Evolutionary conservation across 2,888 invertebrate genomes (phyloP).

Genomic region (Orthosia gracilis): DNA sequence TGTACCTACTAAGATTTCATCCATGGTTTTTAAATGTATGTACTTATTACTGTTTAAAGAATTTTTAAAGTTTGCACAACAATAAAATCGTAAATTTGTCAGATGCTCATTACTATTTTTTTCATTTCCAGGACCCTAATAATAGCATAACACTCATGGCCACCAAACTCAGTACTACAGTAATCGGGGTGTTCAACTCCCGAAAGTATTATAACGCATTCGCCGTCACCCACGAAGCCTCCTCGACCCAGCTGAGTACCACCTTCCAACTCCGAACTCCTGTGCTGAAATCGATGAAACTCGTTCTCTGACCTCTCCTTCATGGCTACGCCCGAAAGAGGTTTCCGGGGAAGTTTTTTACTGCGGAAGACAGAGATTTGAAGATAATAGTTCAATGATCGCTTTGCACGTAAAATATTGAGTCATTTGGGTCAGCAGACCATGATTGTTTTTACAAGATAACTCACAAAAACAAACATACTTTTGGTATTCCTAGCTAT

Average conservation of each 20-base stretch:
- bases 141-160: constrained; percentile 94
- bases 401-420: constrained; percentile 64
- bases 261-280: constrained; percentile 91
- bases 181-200: constrained; percentile 94
- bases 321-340: constrained; percentile 80
- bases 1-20: constrained; percentile 89
- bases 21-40: too few relatives aligned
- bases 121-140: constrained; percentile 90
- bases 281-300: constrained; percentile 91
- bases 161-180: constrained; percentile 94
- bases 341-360: constrained; percentile 85
- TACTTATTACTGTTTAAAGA: too few relatives aligned
- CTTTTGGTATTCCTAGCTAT: constrained; percentile 7
- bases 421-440: constrained; percentile 32
- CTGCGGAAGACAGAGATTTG: constrained; percentile 70
- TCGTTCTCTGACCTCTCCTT: constrained; percentile 86
- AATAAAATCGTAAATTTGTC: not conserved
- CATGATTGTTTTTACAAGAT: constrained; percentile 42
- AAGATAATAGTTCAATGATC: constrained; percentile 69
- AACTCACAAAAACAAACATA: constrained; percentile 24
- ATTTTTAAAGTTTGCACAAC: too few relatives aligned
- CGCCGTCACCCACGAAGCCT: constrained; percentile 87
- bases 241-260: constrained; percentile 91
- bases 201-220: constrained; percentile 90
- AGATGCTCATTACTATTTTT: not conserved